A percentile compares a stretch with the other conserved stretches of the same genome.
Evolutionary conservation across 2,888 invertebrate species (phyloP).

Genomic region (Acronicta aceris): DNA sequence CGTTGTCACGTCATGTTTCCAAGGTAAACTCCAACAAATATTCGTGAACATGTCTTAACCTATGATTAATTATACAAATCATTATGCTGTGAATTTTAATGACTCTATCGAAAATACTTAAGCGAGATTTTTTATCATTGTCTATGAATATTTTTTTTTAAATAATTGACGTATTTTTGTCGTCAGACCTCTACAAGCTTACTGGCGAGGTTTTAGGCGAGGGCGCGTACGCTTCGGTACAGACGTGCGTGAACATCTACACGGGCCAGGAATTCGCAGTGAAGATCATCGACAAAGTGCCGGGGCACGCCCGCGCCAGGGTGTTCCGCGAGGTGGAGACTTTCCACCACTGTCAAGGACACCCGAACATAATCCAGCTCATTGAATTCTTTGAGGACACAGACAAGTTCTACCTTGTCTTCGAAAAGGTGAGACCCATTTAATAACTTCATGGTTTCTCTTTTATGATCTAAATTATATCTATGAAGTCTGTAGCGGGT

Average conservation of each 20-base stretch:
- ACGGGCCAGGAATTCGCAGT: conserved; percentile 98
- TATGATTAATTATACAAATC: conserved; percentile 22
- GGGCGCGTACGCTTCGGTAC: conserved; percentile 98
- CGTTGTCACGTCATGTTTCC: conserved; percentile 96
- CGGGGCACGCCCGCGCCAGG: conserved; percentile 97
- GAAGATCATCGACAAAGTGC: conserved; percentile 98
- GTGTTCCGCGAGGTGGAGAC: conserved; percentile 99
- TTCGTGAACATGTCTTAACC: conserved; percentile 27
- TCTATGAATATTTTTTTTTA: too few relatives aligned
- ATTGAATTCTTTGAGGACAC: conserved; percentile 99
- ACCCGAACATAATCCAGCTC: conserved; percentile 99
- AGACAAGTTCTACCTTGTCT: conserved; percentile 98
- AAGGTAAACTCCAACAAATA: conserved; percentile 88
- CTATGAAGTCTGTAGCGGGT: too few relatives aligned
- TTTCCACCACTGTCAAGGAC: conserved; percentile 99
- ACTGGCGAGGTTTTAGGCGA: conserved; percentile 98
- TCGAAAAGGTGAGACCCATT: conserved; percentile 93
- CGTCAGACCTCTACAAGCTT: conserved; percentile 96
- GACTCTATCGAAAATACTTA: too few relatives aligned
- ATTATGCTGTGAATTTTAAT: conserved; percentile 12
- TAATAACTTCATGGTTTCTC: background rate
- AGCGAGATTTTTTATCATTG: too few relatives aligned
- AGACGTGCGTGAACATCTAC: conserved; percentile 97
- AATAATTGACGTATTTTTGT: conserved; percentile 41
- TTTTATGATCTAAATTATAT: background rate